These are phyloP conservation scores for Psix sp. DNA, from an alignment of 1,140 invertebrate genomes.

Conservation along the genomic window DNA sequence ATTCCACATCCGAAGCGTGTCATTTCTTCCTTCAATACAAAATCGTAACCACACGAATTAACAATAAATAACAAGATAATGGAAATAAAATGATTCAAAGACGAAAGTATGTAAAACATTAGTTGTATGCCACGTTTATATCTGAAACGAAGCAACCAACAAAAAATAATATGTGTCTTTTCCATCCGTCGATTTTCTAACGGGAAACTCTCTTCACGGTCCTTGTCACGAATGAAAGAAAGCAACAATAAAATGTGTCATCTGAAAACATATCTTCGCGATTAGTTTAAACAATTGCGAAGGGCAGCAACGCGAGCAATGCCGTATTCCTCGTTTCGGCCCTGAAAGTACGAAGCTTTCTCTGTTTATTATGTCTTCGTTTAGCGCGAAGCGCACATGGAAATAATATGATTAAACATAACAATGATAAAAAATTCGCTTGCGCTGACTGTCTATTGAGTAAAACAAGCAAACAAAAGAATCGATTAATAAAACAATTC, in stretches of 20 bases:
- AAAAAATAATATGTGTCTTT: constrained; percentile 57
- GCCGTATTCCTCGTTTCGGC: constrained; percentile 15
- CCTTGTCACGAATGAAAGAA: constrained; percentile 30
- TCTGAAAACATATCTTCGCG: constrained; percentile 39
- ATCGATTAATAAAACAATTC: neutral
- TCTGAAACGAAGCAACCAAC: constrained; percentile 44
- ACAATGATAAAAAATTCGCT: constrained; percentile 16
- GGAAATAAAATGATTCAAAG: constrained; percentile 26
- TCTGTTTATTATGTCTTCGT: constrained; percentile 32
- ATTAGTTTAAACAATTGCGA: constrained; percentile 11
- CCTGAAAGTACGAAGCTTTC: constrained; percentile 36
- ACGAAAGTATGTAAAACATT: constrained; percentile 56
- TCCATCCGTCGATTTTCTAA: constrained; percentile 60
- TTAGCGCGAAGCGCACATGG: constrained; percentile 46
- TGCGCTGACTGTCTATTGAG: constrained; percentile 39
- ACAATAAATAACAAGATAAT: constrained; percentile 10
- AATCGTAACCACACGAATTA: constrained; percentile 55
- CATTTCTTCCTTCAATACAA: constrained; percentile 25
- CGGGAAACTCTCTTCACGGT: constrained; percentile 49
- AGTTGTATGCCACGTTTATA: constrained; percentile 48
- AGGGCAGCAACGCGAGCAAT: constrained; percentile 25
- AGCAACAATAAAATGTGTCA: no score
- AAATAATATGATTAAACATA: constrained; percentile 25
- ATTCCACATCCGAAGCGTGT: no score
- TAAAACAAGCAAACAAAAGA: constrained; percentile 12